Evolutionary conservation across 2,888 invertebrate species (phyloP), one percentile per base, ranked within the genome.

Genomic region (Trichogramma evanescens): DNA sequence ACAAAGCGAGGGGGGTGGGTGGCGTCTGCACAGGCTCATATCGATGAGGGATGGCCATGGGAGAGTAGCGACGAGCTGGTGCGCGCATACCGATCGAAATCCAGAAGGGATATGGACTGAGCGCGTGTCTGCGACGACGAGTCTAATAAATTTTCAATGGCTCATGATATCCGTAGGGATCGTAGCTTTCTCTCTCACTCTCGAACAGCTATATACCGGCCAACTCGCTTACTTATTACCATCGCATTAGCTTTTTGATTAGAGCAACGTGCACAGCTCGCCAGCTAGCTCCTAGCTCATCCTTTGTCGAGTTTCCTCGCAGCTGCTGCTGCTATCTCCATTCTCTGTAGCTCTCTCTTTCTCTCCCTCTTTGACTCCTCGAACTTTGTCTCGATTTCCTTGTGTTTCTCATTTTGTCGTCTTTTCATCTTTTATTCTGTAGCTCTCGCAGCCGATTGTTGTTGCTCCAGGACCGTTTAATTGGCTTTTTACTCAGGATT

Each of bases 221-320:
- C n/a, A 41, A 41, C 26, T 9, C 50, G 5, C 6, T 38, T 6
- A 59, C 69, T 71, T 71, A 75, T 74, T 74, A 74, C 72, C 70
- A 73, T 74, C 70, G 68, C 72, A 73, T 74, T 74, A 74, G 68
- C 67, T 71, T 72, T 72, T 70, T 69, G 69, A 71, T 71, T 71
- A 71, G 66, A 68, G 26, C 26, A 26, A 26, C 26, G 26, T 2
- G 26, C 26, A 26, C 26, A 26, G 26, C 26, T 26, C 56, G 45
- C 38, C n/a, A 40, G 9, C 45, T 10, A 8, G 43, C 9, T 63
- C 66, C 58, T 64, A 43, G 6, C 10, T 48, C 45, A 43, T 40
- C 13, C 49, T 48, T 48, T 6, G n/a, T 45, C n/a, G 7, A 4
- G 9, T 8, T 6, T 50, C 45, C 8, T 38, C 9, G 1, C 8